phyloP scores from a whole-genome alignment of 2,113 vertebrate genomes.

The Dipodomys stephensi region DNA sequence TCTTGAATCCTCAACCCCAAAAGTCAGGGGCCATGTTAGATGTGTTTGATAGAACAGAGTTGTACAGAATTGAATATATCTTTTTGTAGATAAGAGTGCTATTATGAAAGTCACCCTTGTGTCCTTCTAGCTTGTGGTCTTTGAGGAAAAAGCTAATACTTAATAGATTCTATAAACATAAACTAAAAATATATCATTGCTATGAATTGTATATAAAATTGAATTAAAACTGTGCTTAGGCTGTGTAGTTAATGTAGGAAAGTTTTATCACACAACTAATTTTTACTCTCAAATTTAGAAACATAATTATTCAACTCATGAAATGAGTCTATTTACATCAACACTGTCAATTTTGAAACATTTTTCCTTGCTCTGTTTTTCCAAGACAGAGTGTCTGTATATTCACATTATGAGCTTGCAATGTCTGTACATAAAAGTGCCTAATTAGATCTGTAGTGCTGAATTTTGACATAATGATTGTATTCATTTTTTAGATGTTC shows the following conservation, averaged over 20 bases:
- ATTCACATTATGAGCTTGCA: neutral
- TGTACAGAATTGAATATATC: slow-evolving; percentile 28
- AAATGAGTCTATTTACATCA: slow-evolving; percentile 44
- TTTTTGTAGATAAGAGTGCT: neutral
- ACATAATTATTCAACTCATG: slow-evolving; percentile 23
- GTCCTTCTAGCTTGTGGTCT: neutral
- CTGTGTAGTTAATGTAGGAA: neutral
- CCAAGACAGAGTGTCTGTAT: slow-evolving; percentile 10
- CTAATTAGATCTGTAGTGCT: neutral
- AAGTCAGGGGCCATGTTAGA: neutral
- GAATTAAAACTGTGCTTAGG: neutral
- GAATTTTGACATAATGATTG: slow-evolving; percentile 58
- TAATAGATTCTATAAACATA: neutral
- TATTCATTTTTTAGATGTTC: slow-evolving; percentile 33
- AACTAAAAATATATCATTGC: neutral
- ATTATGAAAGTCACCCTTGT: slow-evolving; percentile 8
- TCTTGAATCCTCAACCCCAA: slow-evolving; percentile 14
- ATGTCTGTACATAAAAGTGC: neutral
- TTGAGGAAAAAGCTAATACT: slow-evolving; percentile 37
- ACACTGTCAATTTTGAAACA: neutral
- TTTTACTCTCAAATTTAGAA: slow-evolving; percentile 23
- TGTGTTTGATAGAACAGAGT: neutral
- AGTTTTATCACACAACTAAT: slow-evolving; percentile 22
- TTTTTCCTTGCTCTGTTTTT: slow-evolving; percentile 28
- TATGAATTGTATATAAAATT: slow-evolving; percentile 18